A percentile compares a stretch with the other conserved stretches of the same genome.
These are phyloP conservation scores for Cosmopolites sordidus DNA, from an alignment of 2,888 invertebrate genomes.

Conservation along the genomic window DNA sequence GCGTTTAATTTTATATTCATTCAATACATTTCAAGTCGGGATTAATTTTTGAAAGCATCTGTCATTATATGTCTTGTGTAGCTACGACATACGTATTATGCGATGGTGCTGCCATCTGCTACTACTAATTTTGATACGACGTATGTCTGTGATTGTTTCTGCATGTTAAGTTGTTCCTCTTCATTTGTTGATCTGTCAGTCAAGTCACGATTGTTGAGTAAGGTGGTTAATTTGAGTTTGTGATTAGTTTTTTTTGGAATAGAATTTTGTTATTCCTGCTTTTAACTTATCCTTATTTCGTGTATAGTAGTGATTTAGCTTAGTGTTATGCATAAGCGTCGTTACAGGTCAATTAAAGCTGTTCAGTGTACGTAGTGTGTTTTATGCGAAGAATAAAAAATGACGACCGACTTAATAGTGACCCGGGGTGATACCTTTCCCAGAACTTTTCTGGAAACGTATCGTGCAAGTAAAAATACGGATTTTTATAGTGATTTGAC, in stretches of 20 bases:
- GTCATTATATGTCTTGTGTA: too few relatives aligned
- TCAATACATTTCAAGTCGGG: too few relatives aligned
- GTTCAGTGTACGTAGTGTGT: conserved; percentile 3
- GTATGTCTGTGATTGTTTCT: too few relatives aligned
- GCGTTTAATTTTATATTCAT: too few relatives aligned
- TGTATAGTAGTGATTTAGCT: neutral
- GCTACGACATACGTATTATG: too few relatives aligned
- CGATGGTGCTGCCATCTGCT: too few relatives aligned
- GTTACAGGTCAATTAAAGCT: neutral
- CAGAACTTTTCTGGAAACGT: conserved; percentile 47
- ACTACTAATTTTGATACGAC: too few relatives aligned
- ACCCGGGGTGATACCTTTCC: conserved; percentile 50
- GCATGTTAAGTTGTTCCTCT: neutral
- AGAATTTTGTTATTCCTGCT: neutral
- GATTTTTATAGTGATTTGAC: conserved; percentile 49
- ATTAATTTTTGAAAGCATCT: too few relatives aligned
- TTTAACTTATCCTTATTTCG: neutral
- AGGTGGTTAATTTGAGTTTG: neutral
- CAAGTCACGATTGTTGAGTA: neutral
- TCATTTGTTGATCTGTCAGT: conserved; percentile 1
- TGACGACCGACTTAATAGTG: conserved; percentile 48
- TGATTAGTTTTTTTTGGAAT: neutral
- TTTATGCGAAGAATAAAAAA: conserved; percentile 12
- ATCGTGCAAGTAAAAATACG: conserved; percentile 42
- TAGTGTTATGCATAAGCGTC: neutral